phyloP scores from a whole-genome alignment of 2,888 invertebrate genomes.

The Tanypteryx hageni region DNA sequence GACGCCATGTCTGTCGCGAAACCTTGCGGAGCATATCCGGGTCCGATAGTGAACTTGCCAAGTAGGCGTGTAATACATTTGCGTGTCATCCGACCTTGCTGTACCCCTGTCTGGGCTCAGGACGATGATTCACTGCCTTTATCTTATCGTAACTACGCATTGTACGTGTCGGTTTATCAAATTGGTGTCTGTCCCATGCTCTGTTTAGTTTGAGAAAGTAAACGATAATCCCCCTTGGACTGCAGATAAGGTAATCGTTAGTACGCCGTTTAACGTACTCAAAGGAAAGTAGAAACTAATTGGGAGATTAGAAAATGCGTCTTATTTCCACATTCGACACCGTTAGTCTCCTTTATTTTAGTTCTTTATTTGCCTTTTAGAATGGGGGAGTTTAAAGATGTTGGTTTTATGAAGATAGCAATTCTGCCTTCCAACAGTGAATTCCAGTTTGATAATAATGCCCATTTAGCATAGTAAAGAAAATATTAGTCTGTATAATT shows the following conservation, averaged over 20 bases:
- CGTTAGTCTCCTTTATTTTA: too few relatives aligned
- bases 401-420: too few relatives aligned
- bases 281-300: not conserved
- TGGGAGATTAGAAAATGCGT: too few relatives aligned
- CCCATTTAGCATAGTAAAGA: too few relatives aligned
- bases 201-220: not conserved
- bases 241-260: not conserved
- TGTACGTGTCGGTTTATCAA: not conserved
- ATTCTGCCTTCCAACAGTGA: too few relatives aligned
- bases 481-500: too few relatives aligned
- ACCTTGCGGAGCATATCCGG: constrained; percentile 14
- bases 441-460: too few relatives aligned
- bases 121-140: not conserved
- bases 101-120: too few relatives aligned
- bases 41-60: not conserved
- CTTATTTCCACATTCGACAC: too few relatives aligned
- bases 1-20: not conserved
- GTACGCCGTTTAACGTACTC: not conserved
- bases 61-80: not conserved
- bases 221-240: not conserved
- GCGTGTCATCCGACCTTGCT: too few relatives aligned
- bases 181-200: not conserved
- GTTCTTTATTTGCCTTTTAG: too few relatives aligned
- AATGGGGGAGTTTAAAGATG: too few relatives aligned
- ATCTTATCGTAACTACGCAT: not conserved